Conservation (phyloP, 2,888 invertebrate genomes). For the Metopia argyrocephala region DNA sequence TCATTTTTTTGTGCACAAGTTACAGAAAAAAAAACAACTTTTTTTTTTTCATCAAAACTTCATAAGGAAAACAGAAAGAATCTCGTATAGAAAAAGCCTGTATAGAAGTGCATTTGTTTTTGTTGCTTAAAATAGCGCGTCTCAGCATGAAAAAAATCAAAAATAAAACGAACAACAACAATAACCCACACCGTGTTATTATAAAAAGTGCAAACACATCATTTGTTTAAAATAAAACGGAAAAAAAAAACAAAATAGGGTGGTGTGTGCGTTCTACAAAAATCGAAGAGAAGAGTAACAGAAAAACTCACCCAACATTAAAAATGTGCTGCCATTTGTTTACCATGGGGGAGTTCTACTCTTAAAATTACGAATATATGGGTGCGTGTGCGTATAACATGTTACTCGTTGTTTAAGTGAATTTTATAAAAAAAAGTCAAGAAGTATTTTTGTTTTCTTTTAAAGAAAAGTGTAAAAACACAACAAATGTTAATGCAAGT, state of each 20-base stretch:
- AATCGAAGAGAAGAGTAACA: neutral
- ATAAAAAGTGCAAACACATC: conserved; percentile 26
- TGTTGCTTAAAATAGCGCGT: neutral
- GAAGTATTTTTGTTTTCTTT: neutral
- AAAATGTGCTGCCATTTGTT: conserved; percentile 44
- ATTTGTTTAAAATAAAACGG: conserved; percentile 1
- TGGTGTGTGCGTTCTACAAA: too few relatives aligned
- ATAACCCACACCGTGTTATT: conserved; percentile 29
- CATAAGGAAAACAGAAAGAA: too few relatives aligned
- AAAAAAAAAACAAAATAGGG: neutral
- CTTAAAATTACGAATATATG: conserved; percentile 18
- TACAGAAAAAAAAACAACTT: too few relatives aligned
- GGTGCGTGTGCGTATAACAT: neutral
- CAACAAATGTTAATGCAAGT: conserved; percentile 25
- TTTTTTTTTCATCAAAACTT: too few relatives aligned
- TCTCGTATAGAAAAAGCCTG: neutral
- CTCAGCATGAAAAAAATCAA: conserved; percentile 5
- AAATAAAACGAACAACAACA: neutral
- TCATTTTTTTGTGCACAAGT: too few relatives aligned
- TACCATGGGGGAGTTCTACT: neutral
- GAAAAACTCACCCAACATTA: neutral
- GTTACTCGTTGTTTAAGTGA: neutral
- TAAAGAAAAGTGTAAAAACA: neutral
- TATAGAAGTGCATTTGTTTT: neutral
- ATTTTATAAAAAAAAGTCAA: conserved; percentile 3